Base-by-base conservation (phyloP, 2,113 vertebrate genomes). In the Daubentonia madagascariensis region DNA sequence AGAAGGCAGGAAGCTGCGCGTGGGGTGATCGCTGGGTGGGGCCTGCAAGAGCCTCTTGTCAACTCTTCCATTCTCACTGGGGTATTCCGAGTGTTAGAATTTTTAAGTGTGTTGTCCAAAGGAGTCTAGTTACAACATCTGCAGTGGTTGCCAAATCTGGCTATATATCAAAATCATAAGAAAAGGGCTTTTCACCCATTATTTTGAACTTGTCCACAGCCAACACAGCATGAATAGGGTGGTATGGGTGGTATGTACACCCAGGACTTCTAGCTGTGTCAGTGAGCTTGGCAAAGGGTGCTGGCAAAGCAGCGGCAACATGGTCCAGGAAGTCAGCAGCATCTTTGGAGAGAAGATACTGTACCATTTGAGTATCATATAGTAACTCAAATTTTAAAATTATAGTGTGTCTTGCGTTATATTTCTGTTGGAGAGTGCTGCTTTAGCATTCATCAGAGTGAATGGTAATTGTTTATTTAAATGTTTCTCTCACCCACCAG, bases 201-300 rank as follows among this genome's bases (percentile, higher is more conserved):
- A n/a, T 32, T 78, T 87, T 6, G 40, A 52, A 54, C 8, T 4
- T 72, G 9, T 25, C 1, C 48, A 30, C 40, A 45, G 40, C 37
- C 16, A 48, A 30, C 32, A 48, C 40, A 23, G 48, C n/a, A 54
- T 28, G 17, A 17, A 13, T 8, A 52, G 18, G 45, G 67, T 2
- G 4, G 22, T 13, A 0, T 14, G 22, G 32, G 22, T 48, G 22
- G 6, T 13, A 3, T 5, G 14, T 70, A 35, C 4, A 13, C n/a
- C 3, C 13, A 25, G 5, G 45, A 75, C 48, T 50, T 54, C 45
- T 20, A 25, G 81, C 45, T n/a, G 35, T 3, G 20, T 54, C 70
- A 37, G 12, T 37, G 35, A 30, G 8, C 3, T 57, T 37, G 35
- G 22, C n/a, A 61, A 61, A 45, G 28, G 40, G 14, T 20, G 4